Evolutionary conservation across 2,888 invertebrate species (phyloP).

Genomic region (Margaritifera margaritifera): DNA sequence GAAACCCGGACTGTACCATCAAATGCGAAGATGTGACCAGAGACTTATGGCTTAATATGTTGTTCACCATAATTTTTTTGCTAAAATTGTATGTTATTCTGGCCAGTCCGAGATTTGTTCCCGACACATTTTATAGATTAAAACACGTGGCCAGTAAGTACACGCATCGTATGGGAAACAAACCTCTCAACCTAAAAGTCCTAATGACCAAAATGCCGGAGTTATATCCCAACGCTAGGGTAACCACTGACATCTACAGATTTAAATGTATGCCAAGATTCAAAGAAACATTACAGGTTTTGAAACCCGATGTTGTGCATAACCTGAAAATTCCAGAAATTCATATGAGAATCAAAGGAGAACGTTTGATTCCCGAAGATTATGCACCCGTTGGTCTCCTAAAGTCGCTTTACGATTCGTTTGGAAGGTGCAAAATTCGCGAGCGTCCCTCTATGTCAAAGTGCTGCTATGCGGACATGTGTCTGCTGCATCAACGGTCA

Average conservation of each 20-base stretch:
- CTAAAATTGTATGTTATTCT: conserved; percentile 58
- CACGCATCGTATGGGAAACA: too few relatives aligned
- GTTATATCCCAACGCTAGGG: conserved; percentile 5
- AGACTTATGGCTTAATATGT: conserved; percentile 47
- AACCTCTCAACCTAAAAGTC: conserved; percentile 3
- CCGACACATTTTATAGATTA: conserved; percentile 30
- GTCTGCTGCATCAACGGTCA: conserved; percentile 14
- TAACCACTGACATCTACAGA: conserved; percentile 14
- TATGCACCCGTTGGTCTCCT: conserved; percentile 52
- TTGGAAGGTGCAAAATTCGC: conserved; percentile 60
- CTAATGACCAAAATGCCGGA: conserved; percentile 22
- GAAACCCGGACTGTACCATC: conserved; percentile 5
- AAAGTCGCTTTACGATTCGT: conserved; percentile 48
- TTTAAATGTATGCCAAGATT: conserved; percentile 25
- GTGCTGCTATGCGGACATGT: conserved; percentile 52
- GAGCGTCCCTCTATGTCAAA: conserved; percentile 44
- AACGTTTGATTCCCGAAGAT: conserved; percentile 45
- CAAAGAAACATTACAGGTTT: conserved; percentile 16
- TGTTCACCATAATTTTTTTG: conserved; percentile 45
- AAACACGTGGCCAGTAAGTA: too few relatives aligned
- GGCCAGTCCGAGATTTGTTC: conserved; percentile 56
- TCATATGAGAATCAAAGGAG: conserved; percentile 45
- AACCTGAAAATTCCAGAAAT: conserved; percentile 32
- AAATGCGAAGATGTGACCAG: conserved; percentile 27
- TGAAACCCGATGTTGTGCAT: conserved; percentile 22